A percentile compares a stretch with the other conserved stretches of the same genome.
These are phyloP conservation scores for Ciconia maguari DNA, from an alignment of 2,113 vertebrate species.

Conservation along the genomic window DNA sequence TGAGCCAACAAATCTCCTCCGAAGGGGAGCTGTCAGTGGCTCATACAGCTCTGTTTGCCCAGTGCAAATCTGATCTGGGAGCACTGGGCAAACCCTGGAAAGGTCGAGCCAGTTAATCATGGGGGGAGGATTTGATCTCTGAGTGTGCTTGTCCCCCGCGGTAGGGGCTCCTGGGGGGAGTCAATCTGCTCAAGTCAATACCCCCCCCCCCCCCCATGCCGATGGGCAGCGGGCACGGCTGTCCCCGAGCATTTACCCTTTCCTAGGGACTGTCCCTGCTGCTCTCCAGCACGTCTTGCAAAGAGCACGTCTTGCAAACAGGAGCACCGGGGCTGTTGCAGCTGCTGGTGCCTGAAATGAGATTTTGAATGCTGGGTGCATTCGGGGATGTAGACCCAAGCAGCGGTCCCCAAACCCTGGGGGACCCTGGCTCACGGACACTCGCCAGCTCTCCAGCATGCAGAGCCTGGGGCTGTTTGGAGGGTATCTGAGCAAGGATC, in stretches of 20 bases:
- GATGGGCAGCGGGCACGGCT: neutral
- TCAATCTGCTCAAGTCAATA: too few relatives aligned
- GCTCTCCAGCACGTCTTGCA: neutral
- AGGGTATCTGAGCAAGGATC: neutral
- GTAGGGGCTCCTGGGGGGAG: neutral
- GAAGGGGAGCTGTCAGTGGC: neutral
- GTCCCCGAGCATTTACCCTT: neutral
- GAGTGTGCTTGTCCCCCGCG: neutral
- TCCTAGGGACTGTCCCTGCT: neutral
- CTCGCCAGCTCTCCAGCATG: neutral
- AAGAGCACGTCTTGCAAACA: rapidly evolving
- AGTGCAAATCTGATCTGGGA: neutral
- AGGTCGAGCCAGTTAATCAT: neutral
- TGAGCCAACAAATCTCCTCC: neutral
- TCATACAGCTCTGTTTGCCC: neutral
- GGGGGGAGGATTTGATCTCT: neutral
- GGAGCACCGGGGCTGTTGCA: neutral
- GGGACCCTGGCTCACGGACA: neutral
- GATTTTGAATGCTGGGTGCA: rapidly evolving
- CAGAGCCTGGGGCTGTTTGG: neutral
- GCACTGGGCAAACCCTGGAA: neutral
- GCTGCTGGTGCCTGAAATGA: neutral
- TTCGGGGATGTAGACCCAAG: neutral
- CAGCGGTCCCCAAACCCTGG: neutral
- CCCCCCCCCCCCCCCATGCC: too few relatives aligned